Conservation (phyloP, 30 jellyfish, hydroid and myxozoan species). For the Kudoa iwatai region DNA sequence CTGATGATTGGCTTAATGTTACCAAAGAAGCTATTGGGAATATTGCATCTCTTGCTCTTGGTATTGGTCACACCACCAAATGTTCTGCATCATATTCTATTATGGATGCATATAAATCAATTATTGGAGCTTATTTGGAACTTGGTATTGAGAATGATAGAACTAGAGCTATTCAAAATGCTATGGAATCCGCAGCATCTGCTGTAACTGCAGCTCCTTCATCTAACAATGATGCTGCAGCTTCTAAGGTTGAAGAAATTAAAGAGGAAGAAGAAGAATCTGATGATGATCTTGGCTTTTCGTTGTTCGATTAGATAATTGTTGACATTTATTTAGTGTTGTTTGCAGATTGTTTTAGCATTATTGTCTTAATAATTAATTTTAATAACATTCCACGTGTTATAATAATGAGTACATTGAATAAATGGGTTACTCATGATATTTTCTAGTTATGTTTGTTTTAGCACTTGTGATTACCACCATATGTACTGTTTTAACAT, state of each 20-base stretch:
- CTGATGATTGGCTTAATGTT: background rate
- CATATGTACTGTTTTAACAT: too few species aligned
- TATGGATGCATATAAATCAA: background rate
- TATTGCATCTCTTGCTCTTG: background rate
- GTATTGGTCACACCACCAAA: too few species aligned
- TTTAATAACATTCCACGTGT: too few species aligned
- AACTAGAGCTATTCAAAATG: conserved; percentile 67
- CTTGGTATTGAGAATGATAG: conserved; percentile 15
- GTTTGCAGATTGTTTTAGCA: too few species aligned
- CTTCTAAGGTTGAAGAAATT: conserved; percentile 9
- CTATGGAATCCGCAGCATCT: conserved; percentile 46
- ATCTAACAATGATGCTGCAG: conserved; percentile 5
- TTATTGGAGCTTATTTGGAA: background rate
- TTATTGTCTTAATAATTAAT: too few species aligned
- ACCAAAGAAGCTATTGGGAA: background rate
- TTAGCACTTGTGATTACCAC: too few species aligned
- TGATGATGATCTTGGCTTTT: conserved; percentile 77
- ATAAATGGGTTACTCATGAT: too few species aligned
- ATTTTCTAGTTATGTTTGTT: too few species aligned
- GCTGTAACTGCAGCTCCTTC: conserved; percentile 14
- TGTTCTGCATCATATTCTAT: background rate
- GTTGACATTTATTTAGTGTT: too few species aligned
- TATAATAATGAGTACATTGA: too few species aligned
- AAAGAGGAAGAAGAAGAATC: conserved; percentile 19
- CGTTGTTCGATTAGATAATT: conserved; percentile 38